Base-by-base conservation (phyloP, 2,888 invertebrate species). In the Drosophila kanekoi region DNA sequence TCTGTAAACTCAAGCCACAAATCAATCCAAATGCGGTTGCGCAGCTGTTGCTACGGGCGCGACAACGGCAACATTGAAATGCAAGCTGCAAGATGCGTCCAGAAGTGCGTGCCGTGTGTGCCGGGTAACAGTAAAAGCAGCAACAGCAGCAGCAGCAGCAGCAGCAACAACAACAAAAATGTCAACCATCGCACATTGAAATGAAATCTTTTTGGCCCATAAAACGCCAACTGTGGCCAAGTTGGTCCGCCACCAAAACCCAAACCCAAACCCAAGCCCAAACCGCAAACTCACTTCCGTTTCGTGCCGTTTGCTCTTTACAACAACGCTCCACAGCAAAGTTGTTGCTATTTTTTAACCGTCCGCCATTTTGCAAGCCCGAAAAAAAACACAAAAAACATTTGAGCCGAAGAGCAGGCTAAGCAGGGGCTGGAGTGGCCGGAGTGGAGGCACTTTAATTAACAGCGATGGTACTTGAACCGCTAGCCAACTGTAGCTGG, bases 11-110 rank as follows among this genome's bases (percentile, higher is more conserved):
- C 77, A 81, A 89, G 91, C 91, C 91, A 85, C 91, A 91, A 91
- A 91, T 91, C 91, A 91, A 91, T 91, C 91, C 87, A 86, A 90
- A 89, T 91, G 92, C 82, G 92, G 91, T 91, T 91, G 73, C 74
- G 86, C 91, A 91, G 90, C 84, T 90, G 91, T 87, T 90, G 72
- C 77, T 63, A 56, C 59, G 40, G 58, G 48, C 49, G 44, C 33
- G 20, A 35, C 51, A 32, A 28, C 53, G 20, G 32, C 37, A 51
- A n/a, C 40, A 67, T 65, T 37, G n/a, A 63, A 69, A 32, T 58
- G 62, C 64, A 68, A 62, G 43, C 23, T 66, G 74, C 67, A 77
- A 69, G 65, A 74, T 79, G 74, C 79, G 77, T 53, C 32, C 61
- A 59, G 52, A 71, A 66, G 54, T 49, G 49, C 67, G 63, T 59